A percentile compares a stretch with the other conserved stretches of the same genome.
phyloP scores from a whole-genome alignment of 1,140 invertebrate species.

The Schlechtendalia chinensis region DNA sequence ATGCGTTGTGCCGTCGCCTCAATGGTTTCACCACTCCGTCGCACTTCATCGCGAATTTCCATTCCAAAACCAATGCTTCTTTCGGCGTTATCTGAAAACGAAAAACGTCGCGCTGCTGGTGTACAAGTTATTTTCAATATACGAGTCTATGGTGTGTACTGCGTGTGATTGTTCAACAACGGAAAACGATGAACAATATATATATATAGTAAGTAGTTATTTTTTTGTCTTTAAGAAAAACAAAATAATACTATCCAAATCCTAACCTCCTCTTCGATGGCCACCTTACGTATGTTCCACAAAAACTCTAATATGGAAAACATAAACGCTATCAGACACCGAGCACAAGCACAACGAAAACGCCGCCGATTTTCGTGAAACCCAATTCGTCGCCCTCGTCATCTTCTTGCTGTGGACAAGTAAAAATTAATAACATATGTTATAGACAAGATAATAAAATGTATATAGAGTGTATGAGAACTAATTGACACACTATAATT shows the following conservation, averaged over 20 bases:
- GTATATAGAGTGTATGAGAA: too few relatives aligned
- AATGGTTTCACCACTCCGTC: slow-evolving; percentile 64
- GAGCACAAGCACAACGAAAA: slow-evolving; percentile 90
- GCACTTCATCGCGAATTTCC: slow-evolving; percentile 73
- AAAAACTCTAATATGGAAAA: slow-evolving; percentile 89
- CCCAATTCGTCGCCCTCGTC: slow-evolving; percentile 80
- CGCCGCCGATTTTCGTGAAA: slow-evolving; percentile 89
- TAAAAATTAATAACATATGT: slow-evolving; percentile 58
- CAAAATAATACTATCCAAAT: background rate
- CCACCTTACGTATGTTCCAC: slow-evolving; percentile 87
- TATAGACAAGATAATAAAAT: too few relatives aligned
- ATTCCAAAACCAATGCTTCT: slow-evolving; percentile 69
- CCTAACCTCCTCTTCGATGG: slow-evolving; percentile 79
- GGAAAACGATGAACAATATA: too few relatives aligned
- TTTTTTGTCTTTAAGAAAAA: too few relatives aligned
- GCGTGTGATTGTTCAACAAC: too few relatives aligned
- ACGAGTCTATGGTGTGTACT: too few relatives aligned
- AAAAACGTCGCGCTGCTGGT: too few relatives aligned
- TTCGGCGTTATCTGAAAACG: slow-evolving; percentile 65
- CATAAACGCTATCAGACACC: slow-evolving; percentile 82
- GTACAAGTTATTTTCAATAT: too few relatives aligned
- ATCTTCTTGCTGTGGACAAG: slow-evolving; percentile 72
- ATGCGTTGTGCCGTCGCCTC: slow-evolving; percentile 51
- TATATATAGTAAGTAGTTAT: too few relatives aligned
- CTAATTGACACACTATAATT: too few relatives aligned